Conservation (phyloP, 2,113 vertebrate species). For the Oncorhynchus gorbuscha region DNA sequence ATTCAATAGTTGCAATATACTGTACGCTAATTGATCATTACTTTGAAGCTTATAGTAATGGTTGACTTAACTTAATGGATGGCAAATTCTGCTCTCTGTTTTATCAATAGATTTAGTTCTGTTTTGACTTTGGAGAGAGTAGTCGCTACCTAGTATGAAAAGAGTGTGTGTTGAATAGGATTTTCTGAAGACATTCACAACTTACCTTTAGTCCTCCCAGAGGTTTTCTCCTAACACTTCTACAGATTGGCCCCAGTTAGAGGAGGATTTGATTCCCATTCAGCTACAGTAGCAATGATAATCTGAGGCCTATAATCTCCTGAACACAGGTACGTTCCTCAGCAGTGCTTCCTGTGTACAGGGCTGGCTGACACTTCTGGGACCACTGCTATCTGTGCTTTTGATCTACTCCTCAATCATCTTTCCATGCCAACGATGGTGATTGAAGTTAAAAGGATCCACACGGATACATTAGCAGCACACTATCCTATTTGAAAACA, state of each 20-base stretch:
- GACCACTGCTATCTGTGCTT: slow-evolving; percentile 47
- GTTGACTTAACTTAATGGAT: too few species aligned
- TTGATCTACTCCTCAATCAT: slow-evolving; percentile 67
- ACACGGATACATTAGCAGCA: slow-evolving; percentile 53
- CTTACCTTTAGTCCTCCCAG: too few species aligned
- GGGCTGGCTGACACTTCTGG: slow-evolving; percentile 46
- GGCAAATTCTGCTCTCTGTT: too few species aligned
- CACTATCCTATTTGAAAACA: slow-evolving; percentile 19
- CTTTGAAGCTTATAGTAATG: too few species aligned
- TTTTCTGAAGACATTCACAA: too few species aligned
- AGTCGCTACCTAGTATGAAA: too few species aligned
- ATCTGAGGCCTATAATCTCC: slow-evolving; percentile 58
- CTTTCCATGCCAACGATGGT: slow-evolving; percentile 56
- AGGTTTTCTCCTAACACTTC: slow-evolving; percentile 2
- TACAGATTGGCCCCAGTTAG: slow-evolving; percentile 17
- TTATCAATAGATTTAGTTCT: too few species aligned
- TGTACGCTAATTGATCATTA: too few species aligned
- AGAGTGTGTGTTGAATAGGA: too few species aligned
- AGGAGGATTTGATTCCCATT: slow-evolving; percentile 19
- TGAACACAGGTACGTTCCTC: slow-evolving; percentile 32
- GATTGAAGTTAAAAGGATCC: slow-evolving; percentile 64
- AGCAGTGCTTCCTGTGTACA: neutral
- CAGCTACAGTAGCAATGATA: slow-evolving; percentile 37
- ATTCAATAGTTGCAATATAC: too few species aligned
- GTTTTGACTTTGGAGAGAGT: too few species aligned